These are phyloP conservation scores for Agrypnus murinus DNA, from an alignment of 2,888 invertebrate species.

Conservation along the genomic window DNA sequence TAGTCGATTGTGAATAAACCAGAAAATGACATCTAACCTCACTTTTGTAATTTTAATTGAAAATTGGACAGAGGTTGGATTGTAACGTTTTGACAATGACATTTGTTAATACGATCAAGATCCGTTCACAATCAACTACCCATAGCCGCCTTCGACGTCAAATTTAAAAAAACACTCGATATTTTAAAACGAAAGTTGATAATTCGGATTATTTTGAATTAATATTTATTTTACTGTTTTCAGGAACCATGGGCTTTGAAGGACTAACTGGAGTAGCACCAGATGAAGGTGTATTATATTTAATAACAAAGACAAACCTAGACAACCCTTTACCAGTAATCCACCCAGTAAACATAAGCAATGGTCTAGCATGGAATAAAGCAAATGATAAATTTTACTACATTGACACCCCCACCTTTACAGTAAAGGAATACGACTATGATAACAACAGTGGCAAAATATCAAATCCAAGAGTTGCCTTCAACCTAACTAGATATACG, in stretches of 20 bases:
- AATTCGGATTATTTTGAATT: too few species aligned
- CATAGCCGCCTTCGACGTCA: too few species aligned
- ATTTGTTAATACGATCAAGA: too few species aligned
- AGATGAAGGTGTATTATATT: constrained; percentile 76
- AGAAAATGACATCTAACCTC: too few species aligned
- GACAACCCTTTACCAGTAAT: constrained; percentile 62
- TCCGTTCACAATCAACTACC: too few species aligned
- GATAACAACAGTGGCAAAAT: constrained; percentile 76
- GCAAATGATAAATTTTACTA: constrained; percentile 84
- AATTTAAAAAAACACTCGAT: too few species aligned
- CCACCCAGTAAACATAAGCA: constrained; percentile 79
- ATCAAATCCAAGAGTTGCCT: constrained; percentile 60
- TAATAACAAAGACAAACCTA: constrained; percentile 70
- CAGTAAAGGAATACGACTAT: constrained; percentile 82
- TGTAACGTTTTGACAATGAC: too few species aligned
- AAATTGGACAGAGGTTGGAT: too few species aligned
- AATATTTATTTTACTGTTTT: constrained; percentile 12
- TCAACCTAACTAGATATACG: constrained; percentile 56
- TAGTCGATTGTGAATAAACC: too few species aligned
- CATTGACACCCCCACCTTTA: constrained; percentile 81
- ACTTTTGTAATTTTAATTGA: too few species aligned
- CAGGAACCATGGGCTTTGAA: constrained; percentile 80
- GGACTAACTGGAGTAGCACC: constrained; percentile 70
- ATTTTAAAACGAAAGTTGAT: too few species aligned
- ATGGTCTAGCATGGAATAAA: constrained; percentile 85